phyloP scores from a whole-genome alignment of 2,113 vertebrate genomes.

The Myotis yumanensis region DNA sequence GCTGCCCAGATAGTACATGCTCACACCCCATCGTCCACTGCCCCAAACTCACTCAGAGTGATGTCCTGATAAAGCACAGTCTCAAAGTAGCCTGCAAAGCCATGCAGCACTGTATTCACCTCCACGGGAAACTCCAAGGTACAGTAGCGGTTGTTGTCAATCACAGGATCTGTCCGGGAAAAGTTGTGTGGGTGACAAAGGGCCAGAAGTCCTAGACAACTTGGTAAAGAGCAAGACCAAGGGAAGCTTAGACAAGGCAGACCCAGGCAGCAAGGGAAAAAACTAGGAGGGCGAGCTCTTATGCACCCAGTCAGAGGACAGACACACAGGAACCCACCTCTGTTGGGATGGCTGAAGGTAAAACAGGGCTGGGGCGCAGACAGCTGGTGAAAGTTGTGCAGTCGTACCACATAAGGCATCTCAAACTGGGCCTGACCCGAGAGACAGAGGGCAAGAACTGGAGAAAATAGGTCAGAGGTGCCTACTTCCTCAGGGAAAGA shows the following conservation, averaged over 20 bases:
- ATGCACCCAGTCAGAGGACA: background rate
- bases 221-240: slow-evolving; percentile 23
- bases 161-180: slow-evolving; percentile 79
- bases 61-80: slow-evolving; percentile 93
- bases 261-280: background rate
- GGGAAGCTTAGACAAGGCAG: background rate
- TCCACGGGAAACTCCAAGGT: slow-evolving; percentile 88
- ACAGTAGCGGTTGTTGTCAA: slow-evolving; percentile 93
- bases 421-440: slow-evolving; percentile 91
- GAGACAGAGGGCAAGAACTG: slow-evolving; percentile 29
- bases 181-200: background rate
- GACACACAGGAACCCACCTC: slow-evolving; percentile 78
- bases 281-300: background rate
- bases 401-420: slow-evolving; percentile 93
- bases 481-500: background rate
- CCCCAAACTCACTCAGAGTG: slow-evolving; percentile 88
- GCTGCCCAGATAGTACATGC: background rate
- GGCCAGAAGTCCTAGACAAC: background rate
- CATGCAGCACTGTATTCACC: slow-evolving; percentile 93
- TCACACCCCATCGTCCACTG: background rate
- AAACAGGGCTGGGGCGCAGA: slow-evolving; percentile 92
- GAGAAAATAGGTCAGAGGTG: slow-evolving; percentile 2
- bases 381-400: slow-evolving; percentile 95
- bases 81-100: slow-evolving; percentile 95
- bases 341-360: slow-evolving; percentile 91